Conservation (phyloP, 2,888 invertebrate genomes). For the Escarpia spicata region DNA sequence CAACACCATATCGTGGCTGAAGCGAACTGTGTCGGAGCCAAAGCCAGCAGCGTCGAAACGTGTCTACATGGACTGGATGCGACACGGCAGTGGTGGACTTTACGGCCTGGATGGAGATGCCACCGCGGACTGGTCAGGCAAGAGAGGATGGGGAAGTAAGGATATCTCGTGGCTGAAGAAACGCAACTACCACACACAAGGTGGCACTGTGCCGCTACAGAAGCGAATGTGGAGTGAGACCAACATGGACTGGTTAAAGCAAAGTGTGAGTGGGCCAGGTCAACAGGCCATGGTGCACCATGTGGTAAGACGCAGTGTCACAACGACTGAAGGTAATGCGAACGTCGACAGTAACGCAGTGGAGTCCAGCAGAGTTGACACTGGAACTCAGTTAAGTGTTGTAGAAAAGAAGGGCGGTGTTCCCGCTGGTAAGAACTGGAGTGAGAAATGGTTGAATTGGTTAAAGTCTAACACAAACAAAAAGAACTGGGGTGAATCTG, state of each 20-base stretch:
- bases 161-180: conserved; percentile 26
- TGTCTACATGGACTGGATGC: not conserved
- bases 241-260: not conserved
- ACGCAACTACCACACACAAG: not conserved
- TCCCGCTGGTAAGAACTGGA: conserved; percentile 7
- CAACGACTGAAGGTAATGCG: conserved; percentile 1
- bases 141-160: conserved; percentile 24
- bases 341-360: not conserved
- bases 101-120: not conserved
- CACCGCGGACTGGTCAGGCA: conserved; percentile 14
- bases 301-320: not conserved
- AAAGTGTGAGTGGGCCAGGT: not conserved
- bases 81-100: not conserved
- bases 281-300: not conserved
- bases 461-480: conserved; percentile 35
- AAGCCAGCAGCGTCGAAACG: conserved; percentile 25
- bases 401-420: not conserved
- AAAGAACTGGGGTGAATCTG: conserved; percentile 37
- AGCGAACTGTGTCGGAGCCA: conserved; percentile 32
- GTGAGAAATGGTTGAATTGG: conserved; percentile 37
- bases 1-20: conserved; percentile 32
- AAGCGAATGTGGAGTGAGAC: not conserved
- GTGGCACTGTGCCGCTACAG: not conserved
- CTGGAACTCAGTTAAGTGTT: not conserved
- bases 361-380: not conserved